Evolutionary conservation across 2,888 invertebrate genomes (phyloP), one percentile per base, ranked within the genome.

Genomic region (Nomada fabriciana): DNA sequence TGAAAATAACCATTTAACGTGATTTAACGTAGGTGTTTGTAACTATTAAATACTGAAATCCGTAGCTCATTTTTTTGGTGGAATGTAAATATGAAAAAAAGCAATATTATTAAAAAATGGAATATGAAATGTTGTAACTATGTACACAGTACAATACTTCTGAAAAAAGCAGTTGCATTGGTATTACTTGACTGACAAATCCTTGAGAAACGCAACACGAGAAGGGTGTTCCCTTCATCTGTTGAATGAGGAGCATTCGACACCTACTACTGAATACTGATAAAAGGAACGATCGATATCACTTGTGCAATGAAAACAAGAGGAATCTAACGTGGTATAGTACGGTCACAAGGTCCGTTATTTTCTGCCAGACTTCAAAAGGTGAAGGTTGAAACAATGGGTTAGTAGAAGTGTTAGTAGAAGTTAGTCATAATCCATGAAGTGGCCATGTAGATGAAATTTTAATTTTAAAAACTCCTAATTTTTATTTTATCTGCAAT

Each of bases 381-480:
- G 83, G 83, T 83, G 80, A 83, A 83, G 74, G 80, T 83, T 83
- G 76, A 71, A 76, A 70, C 61, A 82, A 64, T 25, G 36, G 50
- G 65, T 63, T 42, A 55, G 36, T 43, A 42, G 20, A 72, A 63
- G 57, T n/a, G 65, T 63, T 42, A 55, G 36, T 43, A 42, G 20
- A 72, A 63, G 57, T n/a, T n/a, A n/a, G n/a, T n/a, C 59, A 18
- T 61, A 50, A 52, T 63, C 18, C 53, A 47, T 23, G 25, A 43
- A 72, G 36, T 63, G 20, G 15, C 29, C 61, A 20, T 15, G 43
- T 29, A 61, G 9, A 47, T 36, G 18, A 53, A 69, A 60, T 70
- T 29, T 47, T 36, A 55, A 69, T 10, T 43, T 43, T 5, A 36
- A 1, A 4, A 57, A 23, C 18, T 2, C 15, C 11, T 52, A 13